Percentiles rank a stretch among this genome's conserved stretches.
Conservation (phyloP, 1,140 invertebrate species). For the Eriosoma lanigerum region DNA sequence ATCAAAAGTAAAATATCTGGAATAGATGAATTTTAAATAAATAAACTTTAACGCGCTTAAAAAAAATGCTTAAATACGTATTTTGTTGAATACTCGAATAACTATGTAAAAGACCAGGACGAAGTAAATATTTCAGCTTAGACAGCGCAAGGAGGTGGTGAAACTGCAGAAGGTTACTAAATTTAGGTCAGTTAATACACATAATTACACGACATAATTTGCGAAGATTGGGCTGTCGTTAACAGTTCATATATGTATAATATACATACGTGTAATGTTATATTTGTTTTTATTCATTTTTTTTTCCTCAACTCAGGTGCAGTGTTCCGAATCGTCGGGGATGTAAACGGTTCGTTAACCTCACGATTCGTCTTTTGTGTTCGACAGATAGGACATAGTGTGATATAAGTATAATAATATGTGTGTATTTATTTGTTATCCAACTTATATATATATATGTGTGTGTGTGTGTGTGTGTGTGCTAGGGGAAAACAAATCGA, state of each 20-base stretch:
- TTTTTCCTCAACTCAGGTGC: background rate
- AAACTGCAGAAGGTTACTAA: background rate
- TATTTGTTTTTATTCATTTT: background rate
- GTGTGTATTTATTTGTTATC: background rate
- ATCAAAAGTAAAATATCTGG: no score
- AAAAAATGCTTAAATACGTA: no score
- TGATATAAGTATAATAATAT: no score
- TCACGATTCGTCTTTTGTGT: background rate
- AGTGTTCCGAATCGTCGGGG: background rate
- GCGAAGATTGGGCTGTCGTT: background rate
- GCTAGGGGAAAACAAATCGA: no score
- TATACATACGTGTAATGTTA: background rate
- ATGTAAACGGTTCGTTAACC: slow-evolving; percentile 26
- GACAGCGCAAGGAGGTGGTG: background rate
- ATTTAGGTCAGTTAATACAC: background rate
- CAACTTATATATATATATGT: background rate
- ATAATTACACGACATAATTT: background rate
- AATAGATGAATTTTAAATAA: no score
- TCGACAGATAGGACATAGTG: background rate
- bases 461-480: no score
- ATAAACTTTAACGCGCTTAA: no score
- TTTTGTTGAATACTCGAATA: no score
- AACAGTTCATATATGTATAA: background rate
- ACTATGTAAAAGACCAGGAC: background rate
- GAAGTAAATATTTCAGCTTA: background rate